Evolutionary conservation across 1,140 invertebrate species (phyloP), one percentile per base, ranked within the genome.

Genomic region (Hirudo medicinalis): DNA sequence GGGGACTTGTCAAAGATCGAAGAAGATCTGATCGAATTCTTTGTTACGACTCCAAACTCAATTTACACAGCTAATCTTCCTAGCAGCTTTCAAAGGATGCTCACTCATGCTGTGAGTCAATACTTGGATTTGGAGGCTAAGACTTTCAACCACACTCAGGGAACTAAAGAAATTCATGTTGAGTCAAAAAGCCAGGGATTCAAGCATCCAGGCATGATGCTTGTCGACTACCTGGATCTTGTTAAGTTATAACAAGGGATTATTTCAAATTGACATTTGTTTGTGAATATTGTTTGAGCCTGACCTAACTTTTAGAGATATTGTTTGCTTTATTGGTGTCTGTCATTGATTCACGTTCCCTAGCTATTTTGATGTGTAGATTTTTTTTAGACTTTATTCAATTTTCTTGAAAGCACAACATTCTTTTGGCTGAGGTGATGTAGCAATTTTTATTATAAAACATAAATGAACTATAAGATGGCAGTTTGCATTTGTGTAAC

Each of bases 101-200:
- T 63, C 22, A 22, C 29, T 63, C 57, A 63, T 63, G 57, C 57
- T 25, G 57, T 63, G 22, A 63, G 57, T n/a, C 57, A 63, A 63
- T 63, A 63, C 29, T 22, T 63, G 57, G 57, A 63, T 32, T 63
- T 63, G 20, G 57, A 63, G 29, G 57, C 57, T 32, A 63, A 63
- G 29, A 63, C 22, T 2, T 63, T 63, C 29, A 32, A n/a, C 57
- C 22, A 63, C 20, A 49, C 43, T 49, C 57, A 25, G 22, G 57
- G 57, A 63, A 19, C 22, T 22, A 63, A 32, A 32, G 29, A 63
- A 63, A 63, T 32, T 63, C 20, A n/a, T 11, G 57, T 63, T 63
- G 57, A 22, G 57, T 13, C 57, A 63, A 63, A 63, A 32, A 63
- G 29, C 57, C 3, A 32, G 22, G 57, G 22, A 63, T 63, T 63